These are phyloP conservation scores for Nomada ferruginata DNA, from an alignment of 2,888 invertebrate genomes.

Conservation along the genomic window DNA sequence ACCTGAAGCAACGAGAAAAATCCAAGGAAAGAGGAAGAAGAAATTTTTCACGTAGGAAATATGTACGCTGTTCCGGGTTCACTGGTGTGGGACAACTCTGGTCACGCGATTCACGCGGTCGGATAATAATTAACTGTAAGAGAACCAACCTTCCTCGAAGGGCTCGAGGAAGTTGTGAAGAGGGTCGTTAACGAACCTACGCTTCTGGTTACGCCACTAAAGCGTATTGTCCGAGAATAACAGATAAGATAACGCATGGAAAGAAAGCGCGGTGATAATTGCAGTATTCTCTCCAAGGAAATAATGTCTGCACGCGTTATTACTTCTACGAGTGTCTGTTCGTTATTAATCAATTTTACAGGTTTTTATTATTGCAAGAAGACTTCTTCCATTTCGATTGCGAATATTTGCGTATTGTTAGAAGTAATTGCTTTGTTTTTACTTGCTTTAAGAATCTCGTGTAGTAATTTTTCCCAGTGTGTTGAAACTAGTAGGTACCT, in stretches of 20 bases:
- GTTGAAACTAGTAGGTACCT: too few species aligned
- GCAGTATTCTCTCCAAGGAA: background rate
- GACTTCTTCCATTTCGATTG: background rate
- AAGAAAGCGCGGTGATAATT: constrained; percentile 8
- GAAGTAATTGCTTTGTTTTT: background rate
- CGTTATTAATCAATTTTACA: background rate
- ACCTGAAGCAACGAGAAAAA: background rate
- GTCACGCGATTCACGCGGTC: constrained; percentile 78
- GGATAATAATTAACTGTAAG: constrained; percentile 69
- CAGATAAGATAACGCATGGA: background rate
- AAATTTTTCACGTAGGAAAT: constrained; percentile 57
- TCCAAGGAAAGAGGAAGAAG: background rate
- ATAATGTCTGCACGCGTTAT: background rate
- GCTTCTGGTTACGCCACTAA: constrained; percentile 30
- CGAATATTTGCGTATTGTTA: background rate
- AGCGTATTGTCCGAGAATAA: constrained; percentile 5
- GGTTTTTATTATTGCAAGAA: background rate
- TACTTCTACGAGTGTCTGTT: too few species aligned
- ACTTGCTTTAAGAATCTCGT: background rate
- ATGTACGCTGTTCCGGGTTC: constrained; percentile 71
- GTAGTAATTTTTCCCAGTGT: too few species aligned
- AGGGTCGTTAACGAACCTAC: constrained; percentile 55
- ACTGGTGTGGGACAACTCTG: constrained; percentile 71
- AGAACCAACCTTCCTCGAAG: constrained; percentile 50
- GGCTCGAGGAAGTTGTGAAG: constrained; percentile 54